phyloP scores from a whole-genome alignment of 2,888 invertebrate genomes.

The Andricus quercusramuli region DNA sequence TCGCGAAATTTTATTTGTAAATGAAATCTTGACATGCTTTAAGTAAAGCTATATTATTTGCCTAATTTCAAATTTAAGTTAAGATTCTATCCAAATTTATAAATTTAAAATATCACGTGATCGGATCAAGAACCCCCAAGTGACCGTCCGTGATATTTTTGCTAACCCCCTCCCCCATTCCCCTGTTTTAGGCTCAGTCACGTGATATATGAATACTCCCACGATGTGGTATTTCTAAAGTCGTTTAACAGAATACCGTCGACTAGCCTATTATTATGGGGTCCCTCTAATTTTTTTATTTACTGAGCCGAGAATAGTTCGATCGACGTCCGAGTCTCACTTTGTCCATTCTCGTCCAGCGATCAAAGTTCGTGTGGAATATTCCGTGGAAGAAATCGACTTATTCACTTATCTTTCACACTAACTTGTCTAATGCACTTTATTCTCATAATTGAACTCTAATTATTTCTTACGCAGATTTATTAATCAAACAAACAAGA shows the following conservation, averaged over 20 bases:
- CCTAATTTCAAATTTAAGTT: too few relatives aligned
- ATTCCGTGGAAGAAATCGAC: slow-evolving; percentile 57
- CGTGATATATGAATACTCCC: too few relatives aligned
- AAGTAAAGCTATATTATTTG: too few relatives aligned
- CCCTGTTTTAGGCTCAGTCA: too few relatives aligned
- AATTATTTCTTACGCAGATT: too few relatives aligned
- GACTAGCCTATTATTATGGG: slow-evolving; percentile 51
- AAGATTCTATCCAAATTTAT: too few relatives aligned
- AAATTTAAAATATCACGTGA: too few relatives aligned
- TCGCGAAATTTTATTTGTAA: too few relatives aligned
- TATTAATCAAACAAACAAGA: background rate
- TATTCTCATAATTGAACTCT: background rate
- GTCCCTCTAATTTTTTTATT: slow-evolving; percentile 66
- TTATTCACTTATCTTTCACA: slow-evolving; percentile 15
- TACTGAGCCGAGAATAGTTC: slow-evolving; percentile 61
- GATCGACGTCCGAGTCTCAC: slow-evolving; percentile 48
- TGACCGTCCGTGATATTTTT: too few relatives aligned
- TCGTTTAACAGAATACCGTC: slow-evolving; percentile 10
- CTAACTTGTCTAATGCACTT: background rate
- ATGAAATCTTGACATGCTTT: too few relatives aligned
- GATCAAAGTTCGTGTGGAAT: slow-evolving; percentile 68
- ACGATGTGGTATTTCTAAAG: slow-evolving; percentile 19
- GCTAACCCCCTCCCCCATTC: too few relatives aligned
- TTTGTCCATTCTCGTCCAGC: slow-evolving; percentile 56
- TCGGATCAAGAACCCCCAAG: too few relatives aligned